phyloP scores from a whole-genome alignment of 2,888 invertebrate genomes.

The Crossocerus cetratus region DNA sequence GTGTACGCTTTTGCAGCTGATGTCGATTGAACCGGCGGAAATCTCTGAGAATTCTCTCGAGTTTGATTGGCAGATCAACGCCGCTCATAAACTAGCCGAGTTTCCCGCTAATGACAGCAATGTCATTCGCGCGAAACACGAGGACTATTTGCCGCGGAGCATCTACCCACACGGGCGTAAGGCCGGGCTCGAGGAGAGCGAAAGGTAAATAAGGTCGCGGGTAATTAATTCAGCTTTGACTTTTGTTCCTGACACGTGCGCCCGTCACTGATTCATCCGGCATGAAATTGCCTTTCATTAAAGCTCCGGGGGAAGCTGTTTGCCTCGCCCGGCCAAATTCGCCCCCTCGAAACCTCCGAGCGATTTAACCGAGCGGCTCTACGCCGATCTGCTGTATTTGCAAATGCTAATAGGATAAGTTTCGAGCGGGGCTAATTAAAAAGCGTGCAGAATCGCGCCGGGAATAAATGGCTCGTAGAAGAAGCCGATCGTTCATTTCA shows the following conservation, averaged over 20 bases:
- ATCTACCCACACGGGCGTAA: neutral
- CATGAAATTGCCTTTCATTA: slow-evolving; percentile 39
- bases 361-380: neutral
- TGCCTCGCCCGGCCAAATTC: slow-evolving; percentile 7
- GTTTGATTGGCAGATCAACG: slow-evolving; percentile 4
- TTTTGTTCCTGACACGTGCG: slow-evolving; percentile 36
- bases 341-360: slow-evolving; percentile 13
- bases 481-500: neutral
- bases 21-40: neutral
- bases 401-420: neutral
- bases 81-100: slow-evolving; percentile 10
- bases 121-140: slow-evolving; percentile 23
- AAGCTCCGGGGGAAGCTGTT: slow-evolving; percentile 19
- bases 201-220: slow-evolving; percentile 40
- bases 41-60: neutral
- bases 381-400: neutral
- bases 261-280: slow-evolving; percentile 27
- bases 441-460: neutral
- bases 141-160: slow-evolving; percentile 26
- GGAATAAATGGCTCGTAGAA: neutral
- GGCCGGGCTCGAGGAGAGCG: neutral
- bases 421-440: neutral
- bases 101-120: slow-evolving; percentile 3
- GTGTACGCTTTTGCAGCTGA: neutral
- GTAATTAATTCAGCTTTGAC: slow-evolving; percentile 58